phyloP scores from a whole-genome alignment of 2,113 vertebrate species.

The Pseudonaja textilis region DNA sequence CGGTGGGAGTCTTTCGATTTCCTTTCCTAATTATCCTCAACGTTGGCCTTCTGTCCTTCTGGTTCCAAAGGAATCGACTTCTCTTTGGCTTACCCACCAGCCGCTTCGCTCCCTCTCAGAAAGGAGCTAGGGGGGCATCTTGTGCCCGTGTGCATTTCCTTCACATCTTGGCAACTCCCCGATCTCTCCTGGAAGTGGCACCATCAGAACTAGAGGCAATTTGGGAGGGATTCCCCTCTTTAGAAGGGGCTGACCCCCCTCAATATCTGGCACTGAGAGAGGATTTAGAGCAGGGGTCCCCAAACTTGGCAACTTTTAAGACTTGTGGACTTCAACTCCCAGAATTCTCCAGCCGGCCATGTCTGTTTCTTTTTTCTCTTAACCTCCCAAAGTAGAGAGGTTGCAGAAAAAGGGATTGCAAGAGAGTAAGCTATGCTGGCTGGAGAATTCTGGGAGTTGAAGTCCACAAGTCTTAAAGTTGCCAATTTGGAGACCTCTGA shows the following conservation, averaged over 20 bases:
- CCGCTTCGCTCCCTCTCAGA: not conserved
- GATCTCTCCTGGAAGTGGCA: not conserved
- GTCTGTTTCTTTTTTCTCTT: no score
- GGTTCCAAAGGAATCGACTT: not conserved
- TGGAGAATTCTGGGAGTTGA: no score
- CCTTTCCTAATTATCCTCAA: not conserved
- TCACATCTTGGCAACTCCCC: not conserved
- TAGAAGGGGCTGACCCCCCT: not conserved
- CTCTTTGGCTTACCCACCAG: not conserved
- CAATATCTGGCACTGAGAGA: not conserved
- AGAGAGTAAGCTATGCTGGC: no score
- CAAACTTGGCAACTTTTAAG: no score
- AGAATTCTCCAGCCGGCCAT: no score
- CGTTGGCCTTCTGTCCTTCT: not conserved
- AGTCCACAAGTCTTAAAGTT: no score
- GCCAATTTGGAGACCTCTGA: no score
- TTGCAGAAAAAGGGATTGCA: no score
- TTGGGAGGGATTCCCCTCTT: not conserved
- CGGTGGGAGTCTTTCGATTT: not conserved
- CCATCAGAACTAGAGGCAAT: not conserved
- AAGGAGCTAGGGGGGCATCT: not conserved
- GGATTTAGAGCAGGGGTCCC: no score
- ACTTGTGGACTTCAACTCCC: no score
- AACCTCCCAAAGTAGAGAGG: no score
- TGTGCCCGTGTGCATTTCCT: not conserved